Evolutionary conservation across 2,113 vertebrate species (phyloP).

Genomic region (Heterotilapia buettikoferi): DNA sequence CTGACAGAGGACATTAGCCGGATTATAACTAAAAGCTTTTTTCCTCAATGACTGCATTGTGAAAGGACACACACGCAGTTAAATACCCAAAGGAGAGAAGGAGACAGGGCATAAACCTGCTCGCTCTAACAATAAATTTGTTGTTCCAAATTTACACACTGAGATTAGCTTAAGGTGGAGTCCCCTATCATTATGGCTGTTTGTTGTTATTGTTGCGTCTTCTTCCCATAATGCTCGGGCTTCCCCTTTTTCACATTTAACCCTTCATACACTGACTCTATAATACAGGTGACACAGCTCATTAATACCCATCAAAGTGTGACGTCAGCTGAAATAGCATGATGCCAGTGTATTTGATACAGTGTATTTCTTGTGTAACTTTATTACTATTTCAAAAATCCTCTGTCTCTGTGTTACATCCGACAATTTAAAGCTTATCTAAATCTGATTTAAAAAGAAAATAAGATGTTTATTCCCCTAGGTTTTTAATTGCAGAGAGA

Average conservation of each 20-base stretch:
- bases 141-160: background rate
- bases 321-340: background rate
- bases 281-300: slow-evolving; percentile 28
- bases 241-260: background rate
- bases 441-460: background rate
- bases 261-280: slow-evolving; percentile 22
- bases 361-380: background rate
- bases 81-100: background rate
- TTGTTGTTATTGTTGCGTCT: slow-evolving; percentile 7
- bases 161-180: background rate
- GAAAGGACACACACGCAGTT: background rate
- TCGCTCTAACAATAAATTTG: background rate
- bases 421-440: background rate
- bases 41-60: background rate
- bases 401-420: background rate
- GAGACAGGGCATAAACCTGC: background rate
- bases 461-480: background rate
- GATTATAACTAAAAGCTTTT: background rate
- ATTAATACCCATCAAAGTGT: background rate
- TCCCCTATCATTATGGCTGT: background rate
- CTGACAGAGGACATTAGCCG: background rate
- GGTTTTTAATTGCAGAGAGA: background rate
- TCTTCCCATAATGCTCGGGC: background rate
- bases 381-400: background rate
- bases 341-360: background rate